Evolutionary conservation across 2,113 vertebrate species (phyloP).

Genomic region (Solenodon paradoxus): DNA sequence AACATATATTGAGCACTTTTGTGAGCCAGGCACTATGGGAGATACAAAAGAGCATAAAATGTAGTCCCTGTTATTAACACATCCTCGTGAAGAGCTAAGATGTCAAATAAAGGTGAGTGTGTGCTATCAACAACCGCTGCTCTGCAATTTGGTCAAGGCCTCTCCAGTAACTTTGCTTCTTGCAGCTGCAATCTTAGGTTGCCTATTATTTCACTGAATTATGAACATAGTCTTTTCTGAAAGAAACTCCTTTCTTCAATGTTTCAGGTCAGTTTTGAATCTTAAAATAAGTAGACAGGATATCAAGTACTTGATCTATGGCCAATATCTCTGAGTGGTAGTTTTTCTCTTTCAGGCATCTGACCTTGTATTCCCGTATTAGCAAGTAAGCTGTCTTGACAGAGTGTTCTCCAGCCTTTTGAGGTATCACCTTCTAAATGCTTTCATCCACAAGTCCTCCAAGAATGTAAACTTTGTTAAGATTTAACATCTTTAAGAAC

Average conservation of each 20-base stretch:
- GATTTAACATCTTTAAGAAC: slow-evolving; percentile 88
- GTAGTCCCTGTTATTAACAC: neutral
- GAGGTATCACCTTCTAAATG: slow-evolving; percentile 92
- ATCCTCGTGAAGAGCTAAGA: neutral
- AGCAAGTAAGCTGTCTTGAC: slow-evolving; percentile 88
- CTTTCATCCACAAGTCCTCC: slow-evolving; percentile 97
- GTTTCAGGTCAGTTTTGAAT: slow-evolving; percentile 84
- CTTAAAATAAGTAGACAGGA: slow-evolving; percentile 80
- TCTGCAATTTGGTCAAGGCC: slow-evolving; percentile 9
- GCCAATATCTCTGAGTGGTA: slow-evolving; percentile 92
- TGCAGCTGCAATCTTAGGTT: neutral
- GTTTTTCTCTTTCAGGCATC: slow-evolving; percentile 86
- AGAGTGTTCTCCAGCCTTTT: slow-evolving; percentile 83
- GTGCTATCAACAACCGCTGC: neutral
- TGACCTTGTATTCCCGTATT: slow-evolving; percentile 93
- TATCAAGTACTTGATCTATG: slow-evolving; percentile 91
- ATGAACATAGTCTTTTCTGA: slow-evolving; percentile 82
- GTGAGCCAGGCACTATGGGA: slow-evolving; percentile 24
- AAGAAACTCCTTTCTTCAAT: slow-evolving; percentile 83
- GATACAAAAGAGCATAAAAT: slow-evolving; percentile 45
- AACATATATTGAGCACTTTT: slow-evolving; percentile 28
- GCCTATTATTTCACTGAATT: slow-evolving; percentile 6
- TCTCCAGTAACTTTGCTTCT: neutral
- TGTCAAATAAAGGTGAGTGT: neutral
- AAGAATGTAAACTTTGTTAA: slow-evolving; percentile 89